Conservation (phyloP, 2,888 invertebrate genomes). For the Parthenolecanium corni region DNA sequence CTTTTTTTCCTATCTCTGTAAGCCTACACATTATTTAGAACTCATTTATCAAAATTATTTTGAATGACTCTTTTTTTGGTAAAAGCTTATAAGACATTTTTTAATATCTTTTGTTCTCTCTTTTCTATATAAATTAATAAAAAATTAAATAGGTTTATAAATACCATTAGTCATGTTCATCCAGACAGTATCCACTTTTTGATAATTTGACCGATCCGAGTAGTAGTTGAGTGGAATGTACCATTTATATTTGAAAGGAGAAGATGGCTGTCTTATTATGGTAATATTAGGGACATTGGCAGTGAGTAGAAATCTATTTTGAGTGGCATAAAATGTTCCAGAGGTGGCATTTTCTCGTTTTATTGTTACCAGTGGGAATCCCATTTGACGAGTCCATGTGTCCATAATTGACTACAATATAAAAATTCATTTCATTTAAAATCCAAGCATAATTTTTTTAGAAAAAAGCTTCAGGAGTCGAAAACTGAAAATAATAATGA, state of each 20-base stretch:
- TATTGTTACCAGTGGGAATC: constrained; percentile 66
- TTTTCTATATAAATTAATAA: too few relatives aligned
- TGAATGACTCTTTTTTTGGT: too few relatives aligned
- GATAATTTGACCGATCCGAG: constrained; percentile 42
- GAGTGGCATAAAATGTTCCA: constrained; percentile 47
- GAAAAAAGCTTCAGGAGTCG: too few relatives aligned
- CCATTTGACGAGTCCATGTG: constrained; percentile 72
- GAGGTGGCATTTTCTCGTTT: constrained; percentile 46
- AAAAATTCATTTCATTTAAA: too few relatives aligned
- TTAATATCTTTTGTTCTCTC: too few relatives aligned
- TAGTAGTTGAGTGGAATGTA: constrained; percentile 66
- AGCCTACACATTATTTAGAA: too few relatives aligned
- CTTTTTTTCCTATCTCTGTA: too few relatives aligned
- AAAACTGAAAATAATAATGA: too few relatives aligned
- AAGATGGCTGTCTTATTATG: constrained; percentile 41
- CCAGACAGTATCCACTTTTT: constrained; percentile 51
- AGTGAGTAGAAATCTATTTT: constrained; percentile 51
- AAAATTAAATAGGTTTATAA: too few relatives aligned
- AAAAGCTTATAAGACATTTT: too few relatives aligned
- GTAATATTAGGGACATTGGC: constrained; percentile 43
- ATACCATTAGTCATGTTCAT: constrained; percentile 69
- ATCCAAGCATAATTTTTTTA: too few relatives aligned
- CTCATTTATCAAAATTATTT: too few relatives aligned
- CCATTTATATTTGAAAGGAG: constrained; percentile 55
- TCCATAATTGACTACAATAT: constrained; percentile 51